Percentiles rank a stretch among this genome's conserved stretches.
Evolutionary conservation across 2,888 invertebrate species (phyloP).

Genomic region (Odontothrips loti): DNA sequence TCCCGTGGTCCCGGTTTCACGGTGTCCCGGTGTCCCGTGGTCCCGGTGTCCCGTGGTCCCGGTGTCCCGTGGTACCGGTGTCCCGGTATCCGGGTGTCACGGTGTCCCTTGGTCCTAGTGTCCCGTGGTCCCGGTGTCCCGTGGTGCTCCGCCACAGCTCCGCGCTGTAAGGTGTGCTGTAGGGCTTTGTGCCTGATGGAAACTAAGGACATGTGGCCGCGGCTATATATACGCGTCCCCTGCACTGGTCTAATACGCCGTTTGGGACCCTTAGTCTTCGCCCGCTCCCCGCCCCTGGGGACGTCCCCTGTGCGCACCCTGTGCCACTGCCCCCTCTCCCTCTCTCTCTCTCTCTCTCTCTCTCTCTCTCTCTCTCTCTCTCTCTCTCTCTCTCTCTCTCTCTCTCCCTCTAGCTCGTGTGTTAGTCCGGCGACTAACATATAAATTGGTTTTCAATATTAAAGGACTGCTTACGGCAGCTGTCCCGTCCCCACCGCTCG

Average conservation of each 20-base stretch:
- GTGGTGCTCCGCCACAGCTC: not conserved
- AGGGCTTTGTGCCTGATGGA: not conserved
- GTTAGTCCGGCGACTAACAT: slow-evolving; percentile 26
- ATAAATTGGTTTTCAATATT: slow-evolving; percentile 27
- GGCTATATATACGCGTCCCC: too few species aligned
- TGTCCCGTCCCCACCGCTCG: not conserved
- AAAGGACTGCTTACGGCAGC: slow-evolving; percentile 24
- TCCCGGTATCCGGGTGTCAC: not conserved
- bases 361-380: not conserved
- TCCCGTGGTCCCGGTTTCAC: not conserved
- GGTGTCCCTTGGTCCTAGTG: too few species aligned
- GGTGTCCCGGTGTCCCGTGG: not conserved
- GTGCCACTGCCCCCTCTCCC: not conserved
- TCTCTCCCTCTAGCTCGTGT: not conserved
- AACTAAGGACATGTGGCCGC: not conserved
- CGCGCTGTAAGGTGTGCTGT: not conserved
- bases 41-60: not conserved
- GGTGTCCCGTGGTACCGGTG: not conserved
- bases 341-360: not conserved
- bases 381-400: not conserved
- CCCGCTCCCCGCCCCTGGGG: not conserved
- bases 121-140: too few species aligned
- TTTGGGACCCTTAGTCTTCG: not conserved
- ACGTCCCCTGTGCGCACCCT: not conserved
- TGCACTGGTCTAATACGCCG: slow-evolving; percentile 9